Conservation (phyloP, 2,888 invertebrate genomes). For the Bugulina stolonifera region DNA sequence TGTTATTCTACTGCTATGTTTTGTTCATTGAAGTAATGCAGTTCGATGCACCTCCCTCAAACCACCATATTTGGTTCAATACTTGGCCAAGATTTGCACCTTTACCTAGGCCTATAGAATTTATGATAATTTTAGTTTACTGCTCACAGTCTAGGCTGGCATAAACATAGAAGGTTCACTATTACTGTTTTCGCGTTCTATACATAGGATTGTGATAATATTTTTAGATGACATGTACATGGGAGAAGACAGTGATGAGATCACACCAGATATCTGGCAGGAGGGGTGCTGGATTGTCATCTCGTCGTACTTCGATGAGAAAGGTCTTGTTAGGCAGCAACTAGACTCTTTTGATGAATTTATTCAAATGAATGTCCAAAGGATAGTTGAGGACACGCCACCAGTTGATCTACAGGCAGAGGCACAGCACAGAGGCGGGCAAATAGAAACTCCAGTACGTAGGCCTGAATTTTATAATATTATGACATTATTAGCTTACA, state of each 20-base stretch:
- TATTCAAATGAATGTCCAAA: slow-evolving; percentile 98
- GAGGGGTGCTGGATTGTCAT: slow-evolving; percentile 99
- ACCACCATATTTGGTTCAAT: too few relatives aligned
- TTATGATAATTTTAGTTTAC: too few relatives aligned
- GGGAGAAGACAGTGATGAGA: slow-evolving; percentile 66
- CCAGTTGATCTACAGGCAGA: slow-evolving; percentile 94
- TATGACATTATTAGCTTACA: not conserved
- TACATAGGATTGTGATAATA: not conserved
- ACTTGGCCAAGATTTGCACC: too few relatives aligned
- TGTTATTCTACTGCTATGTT: too few relatives aligned
- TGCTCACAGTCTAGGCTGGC: too few relatives aligned
- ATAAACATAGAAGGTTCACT: too few relatives aligned
- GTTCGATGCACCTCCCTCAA: too few relatives aligned
- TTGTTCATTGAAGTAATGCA: too few relatives aligned
- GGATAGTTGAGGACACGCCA: slow-evolving; percentile 98
- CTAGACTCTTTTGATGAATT: slow-evolving; percentile 99
- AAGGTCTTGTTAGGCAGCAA: slow-evolving; percentile 96
- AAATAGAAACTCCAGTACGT: slow-evolving; percentile 59
- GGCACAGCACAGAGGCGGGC: slow-evolving; percentile 89
- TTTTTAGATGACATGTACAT: slow-evolving; percentile 26
- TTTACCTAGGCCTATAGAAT: too few relatives aligned
- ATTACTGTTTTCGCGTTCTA: too few relatives aligned
- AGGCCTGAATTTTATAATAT: not conserved
- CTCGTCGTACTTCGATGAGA: slow-evolving; percentile 99
- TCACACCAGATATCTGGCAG: slow-evolving; percentile 96